Percentiles rank a stretch among this genome's conserved stretches.
Conservation (phyloP, 2,888 invertebrate species). For the Torymus texanus region DNA sequence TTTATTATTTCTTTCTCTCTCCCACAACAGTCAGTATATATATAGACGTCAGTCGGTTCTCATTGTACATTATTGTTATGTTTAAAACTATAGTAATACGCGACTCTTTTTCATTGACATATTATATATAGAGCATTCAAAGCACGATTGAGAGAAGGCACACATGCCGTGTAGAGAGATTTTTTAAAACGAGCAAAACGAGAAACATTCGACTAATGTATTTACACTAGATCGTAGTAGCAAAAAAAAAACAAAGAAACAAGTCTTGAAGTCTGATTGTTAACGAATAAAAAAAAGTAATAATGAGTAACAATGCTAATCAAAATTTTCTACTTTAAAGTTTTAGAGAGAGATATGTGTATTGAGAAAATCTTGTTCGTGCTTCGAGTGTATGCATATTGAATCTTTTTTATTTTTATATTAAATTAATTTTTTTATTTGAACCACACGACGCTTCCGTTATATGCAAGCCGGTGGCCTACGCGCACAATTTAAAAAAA, state of each 20-base stretch:
- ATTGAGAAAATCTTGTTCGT: conserved; percentile 48
- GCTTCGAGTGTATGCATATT: conserved; percentile 52
- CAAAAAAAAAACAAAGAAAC: conserved; percentile 30
- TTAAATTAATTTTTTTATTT: conserved; percentile 54
- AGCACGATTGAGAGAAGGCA: conserved; percentile 51
- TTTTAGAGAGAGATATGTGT: conserved; percentile 26
- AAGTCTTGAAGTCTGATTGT: conserved; percentile 48
- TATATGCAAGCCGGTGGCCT: conserved; percentile 59
- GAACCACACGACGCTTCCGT: conserved; percentile 54
- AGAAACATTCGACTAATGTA: conserved; percentile 35
- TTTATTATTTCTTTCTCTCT: conserved; percentile 57
- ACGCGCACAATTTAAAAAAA: conserved; percentile 54
- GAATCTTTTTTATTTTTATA: conserved; percentile 56
- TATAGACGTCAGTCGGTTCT: conserved; percentile 48
- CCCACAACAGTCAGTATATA: conserved; percentile 49
- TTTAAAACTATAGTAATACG: conserved; percentile 40
- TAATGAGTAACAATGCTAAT: conserved; percentile 37
- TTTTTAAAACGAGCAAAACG: conserved; percentile 22
- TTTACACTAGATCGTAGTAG: conserved; percentile 31
- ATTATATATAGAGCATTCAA: conserved; percentile 49
- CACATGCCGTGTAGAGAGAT: conserved; percentile 19
- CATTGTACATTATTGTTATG: conserved; percentile 54
- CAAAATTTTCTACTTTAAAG: conserved; percentile 50
- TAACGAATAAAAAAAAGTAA: conserved; percentile 13
- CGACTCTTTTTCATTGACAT: conserved; percentile 42